Percentiles rank a stretch among this genome's conserved stretches.
phyloP scores from a whole-genome alignment of 2,113 vertebrate genomes.

The Brachirus orientalis region DNA sequence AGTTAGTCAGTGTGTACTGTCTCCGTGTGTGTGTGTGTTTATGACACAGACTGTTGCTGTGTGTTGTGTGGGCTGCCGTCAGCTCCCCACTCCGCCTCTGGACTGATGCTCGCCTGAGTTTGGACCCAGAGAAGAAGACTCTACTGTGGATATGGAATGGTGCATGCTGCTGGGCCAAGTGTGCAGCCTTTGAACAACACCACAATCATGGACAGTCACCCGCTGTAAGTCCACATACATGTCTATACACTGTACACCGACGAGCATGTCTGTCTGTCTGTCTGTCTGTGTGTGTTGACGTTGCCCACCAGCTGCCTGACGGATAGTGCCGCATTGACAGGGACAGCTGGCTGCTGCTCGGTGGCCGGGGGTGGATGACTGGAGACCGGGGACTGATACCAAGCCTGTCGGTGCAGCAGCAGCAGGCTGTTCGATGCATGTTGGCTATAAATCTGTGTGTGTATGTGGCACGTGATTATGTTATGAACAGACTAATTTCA shows the following conservation, averaged over 20 bases:
- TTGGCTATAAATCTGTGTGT: slow-evolving; percentile 25
- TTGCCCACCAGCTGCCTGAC: slow-evolving; percentile 65
- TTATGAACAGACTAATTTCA: slow-evolving; percentile 17
- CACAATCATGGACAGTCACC: slow-evolving; percentile 89
- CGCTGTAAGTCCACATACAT: slow-evolving; percentile 81
- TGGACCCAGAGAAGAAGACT: slow-evolving; percentile 42
- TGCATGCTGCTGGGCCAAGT: slow-evolving; percentile 84
- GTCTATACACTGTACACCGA: too few species aligned
- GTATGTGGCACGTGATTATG: slow-evolving; percentile 54
- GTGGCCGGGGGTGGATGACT: slow-evolving; percentile 28
- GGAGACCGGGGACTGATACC: slow-evolving; percentile 15
- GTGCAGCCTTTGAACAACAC: slow-evolving; percentile 83
- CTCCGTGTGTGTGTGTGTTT: neutral
- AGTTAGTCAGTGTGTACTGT: neutral
- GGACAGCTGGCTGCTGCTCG: slow-evolving; percentile 47
- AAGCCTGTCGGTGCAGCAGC: slow-evolving; percentile 13
- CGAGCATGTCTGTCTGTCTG: neutral
- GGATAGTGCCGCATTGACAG: slow-evolving; percentile 76
- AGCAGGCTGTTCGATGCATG: neutral
- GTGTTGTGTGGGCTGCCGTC: slow-evolving; percentile 48
- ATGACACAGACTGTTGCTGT: too few species aligned
- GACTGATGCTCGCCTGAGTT: slow-evolving; percentile 51
- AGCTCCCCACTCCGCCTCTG: slow-evolving; percentile 56
- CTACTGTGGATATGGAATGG: slow-evolving; percentile 87
- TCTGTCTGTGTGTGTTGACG: slow-evolving; percentile 55